Base-by-base conservation (phyloP, 2,888 invertebrate species). In the Blastobasis lacticolella region DNA sequence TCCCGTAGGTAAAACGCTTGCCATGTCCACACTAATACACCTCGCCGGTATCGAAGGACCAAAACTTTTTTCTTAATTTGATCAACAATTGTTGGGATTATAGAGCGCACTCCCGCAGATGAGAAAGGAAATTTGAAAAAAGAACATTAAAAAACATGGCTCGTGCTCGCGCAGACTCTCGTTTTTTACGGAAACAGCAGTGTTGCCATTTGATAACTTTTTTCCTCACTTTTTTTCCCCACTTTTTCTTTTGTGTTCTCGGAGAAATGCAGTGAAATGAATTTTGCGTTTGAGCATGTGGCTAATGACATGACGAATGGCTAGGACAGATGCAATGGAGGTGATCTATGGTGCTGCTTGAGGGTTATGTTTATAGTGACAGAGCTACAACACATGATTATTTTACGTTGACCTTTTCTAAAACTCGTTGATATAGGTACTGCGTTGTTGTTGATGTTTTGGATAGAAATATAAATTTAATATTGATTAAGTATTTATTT, bases 11-110 rank as follows among this genome's bases (percentile, higher is more conserved):
- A 1, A 2, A 1, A 2, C 23, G 23, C 23, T 23, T 23, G 45
- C 51, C 71, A 10, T 68, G 71, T 83, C 85, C 77, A 73, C 42
- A 63, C 49, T 61, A 64, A 51, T 54, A 58, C 61, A 55, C 37
- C 61, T 50, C 49, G 6, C 51, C 23, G 23, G 23, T 54, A 62
- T 52, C 55, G 51, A 57, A 56, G 54, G 53, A 55, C 57, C 58
- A 54, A 51, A 60, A 61, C 66, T 77, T 80, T 84, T 85, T 86
- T 83, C 75, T 77, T 77, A 78, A 80, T 82, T 84, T 76, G 76
- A 81, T 81, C 81, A 80, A 61, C 79, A 81, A 83, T 86, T 84
- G 82, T 80, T 67, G 69, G 74, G 62, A 72, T 72, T 69, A 73
- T 74, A 74, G 74, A 75, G 66, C 71, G 70, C 70, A 67, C 65